Evolutionary conservation across 2,888 invertebrate species (phyloP), one percentile per base, ranked within the genome.

Genomic region (Euplagia quadripunctaria): DNA sequence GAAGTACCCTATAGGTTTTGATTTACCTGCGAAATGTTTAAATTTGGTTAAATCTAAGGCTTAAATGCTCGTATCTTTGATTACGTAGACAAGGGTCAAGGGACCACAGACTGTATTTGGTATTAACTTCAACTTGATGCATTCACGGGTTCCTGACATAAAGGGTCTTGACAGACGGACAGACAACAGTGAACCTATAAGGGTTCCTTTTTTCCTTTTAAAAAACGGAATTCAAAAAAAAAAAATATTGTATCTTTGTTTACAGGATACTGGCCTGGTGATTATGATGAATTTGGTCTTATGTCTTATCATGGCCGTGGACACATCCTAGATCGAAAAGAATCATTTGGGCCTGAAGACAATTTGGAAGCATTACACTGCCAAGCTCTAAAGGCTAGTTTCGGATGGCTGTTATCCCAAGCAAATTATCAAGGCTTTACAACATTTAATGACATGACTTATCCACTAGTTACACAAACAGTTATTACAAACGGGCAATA

Each of bases 391-490:
- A 96, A 97, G 78, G 96, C 97, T 3, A 98, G 98, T 63, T 99
- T 97, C 89, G 97, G 97, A 1, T 98, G 98, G 97, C 93, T 98
- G 0, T 91, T 97, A 77, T 97, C 97, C 0, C 98, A 98, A 92
- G 98, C 99, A 4, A 97, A 97, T 89, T 97, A 97, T 90, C 97
- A 98, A 92, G 98, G 99, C 42, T 99, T 99, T 91, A 98, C 98
- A 55, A 98, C 98, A 20, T 98, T 97, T 89, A 98, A 98, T 84
- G 99, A 99, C 82, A 85, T 99, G 31, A 98, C 98, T 0, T 99
- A 99, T 90, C 99, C 99, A 0, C 91, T 99, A 73, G 97, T 97
- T 0, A 98, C 98, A 6, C 99, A 99, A 96, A 97, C 98, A 20
- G 95, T 99, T 17, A 96, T 99, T 61, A 98, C 99, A 0, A 98